Base-by-base conservation (phyloP, 2,888 invertebrate genomes). In the Anticlea derivata region DNA sequence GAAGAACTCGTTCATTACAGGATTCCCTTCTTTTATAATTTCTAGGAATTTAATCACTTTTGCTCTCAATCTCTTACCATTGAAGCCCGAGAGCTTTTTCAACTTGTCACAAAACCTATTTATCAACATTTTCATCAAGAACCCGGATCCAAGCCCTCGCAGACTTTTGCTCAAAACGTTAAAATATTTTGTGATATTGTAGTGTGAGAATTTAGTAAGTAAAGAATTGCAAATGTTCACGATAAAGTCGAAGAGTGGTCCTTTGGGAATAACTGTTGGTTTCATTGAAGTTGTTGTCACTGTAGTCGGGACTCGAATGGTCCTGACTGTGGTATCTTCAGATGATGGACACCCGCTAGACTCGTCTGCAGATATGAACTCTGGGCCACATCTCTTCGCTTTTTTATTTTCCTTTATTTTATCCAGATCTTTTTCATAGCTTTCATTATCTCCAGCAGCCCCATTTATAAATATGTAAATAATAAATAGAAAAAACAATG, bases 231-330 rank as follows among this genome's bases (percentile, higher is more conserved):
- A 85, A 23, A 86, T 66, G 34, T 78, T 76, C 5, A 66, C 57
- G 1, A 84, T 49, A 11, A 86, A 80, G 44, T 80, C 63, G 44
- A 71, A 80, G 34, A 82, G 73, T 1, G 80, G 73, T 4, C 86
- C 85, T 22, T 43, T 58, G 1, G 80, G 68, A 13, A 66, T 31
- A 0, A 48, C 41, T 12, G 50, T 50, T 1, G 39, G 24, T 40
- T 59, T 60, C 20, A 35, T 17, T 8, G 54, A 54, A 1, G 63
- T 60, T 5, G 48, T 53, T 1, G 59, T 55, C 2, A 44, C 47
- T 20, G 38, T n/a, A n/a, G n/a, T 53, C 0, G 50, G 50, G 10
- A 20, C 24, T 20, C 31, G 62, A 6, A 34, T 7, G 5, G 17
- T 13, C 11, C 5, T 23, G 1, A 30, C 1, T 3, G 20, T 52